Percentiles rank a stretch among this genome's conserved stretches.
phyloP scores from a whole-genome alignment of 2,888 invertebrate species.

The Ethmia dodecea region DNA sequence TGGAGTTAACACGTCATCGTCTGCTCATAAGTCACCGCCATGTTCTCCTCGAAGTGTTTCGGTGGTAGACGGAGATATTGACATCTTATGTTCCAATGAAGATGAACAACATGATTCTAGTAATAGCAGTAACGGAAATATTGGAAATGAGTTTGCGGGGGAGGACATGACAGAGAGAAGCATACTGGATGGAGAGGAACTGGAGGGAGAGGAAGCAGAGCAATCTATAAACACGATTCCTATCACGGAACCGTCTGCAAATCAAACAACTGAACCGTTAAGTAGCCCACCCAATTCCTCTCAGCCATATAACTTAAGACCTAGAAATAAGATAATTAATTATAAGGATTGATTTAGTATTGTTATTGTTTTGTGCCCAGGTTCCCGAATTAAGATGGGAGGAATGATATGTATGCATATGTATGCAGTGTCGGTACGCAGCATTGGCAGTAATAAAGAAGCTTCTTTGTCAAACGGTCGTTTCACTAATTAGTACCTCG shows the following conservation, averaged over 20 bases:
- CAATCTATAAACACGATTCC: neutral
- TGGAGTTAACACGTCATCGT: neutral
- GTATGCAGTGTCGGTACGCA: too few species aligned
- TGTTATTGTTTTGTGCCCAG: neutral
- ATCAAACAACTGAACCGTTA: neutral
- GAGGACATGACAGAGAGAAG: neutral
- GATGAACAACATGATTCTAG: neutral
- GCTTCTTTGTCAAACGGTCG: too few species aligned
- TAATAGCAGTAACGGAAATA: neutral
- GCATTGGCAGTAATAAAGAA: too few species aligned
- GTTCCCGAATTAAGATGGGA: neutral
- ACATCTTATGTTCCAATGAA: neutral
- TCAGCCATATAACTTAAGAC: neutral
- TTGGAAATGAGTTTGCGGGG: neutral
- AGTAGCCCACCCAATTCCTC: neutral
- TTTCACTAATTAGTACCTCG: too few species aligned
- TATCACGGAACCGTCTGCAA: neutral
- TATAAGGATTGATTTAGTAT: neutral
- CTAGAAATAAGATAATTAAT: neutral
- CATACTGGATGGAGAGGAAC: neutral
- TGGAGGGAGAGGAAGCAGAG: neutral
- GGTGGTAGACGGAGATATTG: neutral
- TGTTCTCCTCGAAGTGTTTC: neutral
- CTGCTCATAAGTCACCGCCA: neutral
- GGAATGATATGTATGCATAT: neutral